A percentile compares a stretch with the other conserved stretches of the same genome.
phyloP scores from a whole-genome alignment of 2,113 vertebrate genomes.

The Megaleporinus macrocephalus region DNA sequence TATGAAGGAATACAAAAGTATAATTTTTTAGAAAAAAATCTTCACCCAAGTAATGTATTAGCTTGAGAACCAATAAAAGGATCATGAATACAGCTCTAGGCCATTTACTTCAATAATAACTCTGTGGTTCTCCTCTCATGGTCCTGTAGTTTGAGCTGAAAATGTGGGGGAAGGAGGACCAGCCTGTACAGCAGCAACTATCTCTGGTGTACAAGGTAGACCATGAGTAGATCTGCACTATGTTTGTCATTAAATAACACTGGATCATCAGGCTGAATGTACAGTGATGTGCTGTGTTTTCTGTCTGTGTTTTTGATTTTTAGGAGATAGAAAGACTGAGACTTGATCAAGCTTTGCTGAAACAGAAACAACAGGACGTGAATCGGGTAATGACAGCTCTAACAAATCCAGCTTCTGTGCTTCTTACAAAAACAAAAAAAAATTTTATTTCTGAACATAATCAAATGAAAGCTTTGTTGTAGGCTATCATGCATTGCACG shows the following conservation, averaged over 20 bases:
- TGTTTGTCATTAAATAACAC: neutral
- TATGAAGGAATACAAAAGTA: too few species aligned
- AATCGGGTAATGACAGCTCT: constrained; percentile 53
- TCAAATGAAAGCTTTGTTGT: constrained; percentile 22
- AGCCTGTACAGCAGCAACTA: constrained; percentile 39
- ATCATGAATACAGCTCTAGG: neutral
- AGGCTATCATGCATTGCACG: constrained; percentile 42
- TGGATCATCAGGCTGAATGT: neutral
- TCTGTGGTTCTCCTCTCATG: neutral
- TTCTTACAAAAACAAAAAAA: neutral
- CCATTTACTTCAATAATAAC: neutral
- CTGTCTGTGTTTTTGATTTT: constrained; percentile 14
- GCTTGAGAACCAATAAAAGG: neutral
- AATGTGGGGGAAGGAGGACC: constrained; percentile 19
- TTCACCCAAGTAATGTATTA: neutral
- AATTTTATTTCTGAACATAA: too few species aligned
- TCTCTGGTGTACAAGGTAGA: constrained; percentile 39
- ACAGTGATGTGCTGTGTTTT: neutral
- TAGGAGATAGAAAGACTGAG: constrained; percentile 59
- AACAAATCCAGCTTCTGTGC: too few species aligned
- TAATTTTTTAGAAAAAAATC: too few species aligned
- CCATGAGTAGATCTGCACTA: neutral
- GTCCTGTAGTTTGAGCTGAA: constrained; percentile 38
- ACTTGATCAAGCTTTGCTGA: constrained; percentile 59
- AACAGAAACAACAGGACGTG: constrained; percentile 60